Evolutionary conservation across 2,888 invertebrate genomes (phyloP), one percentile per base, ranked within the genome.

Genomic region (Itoplectis maculator): DNA sequence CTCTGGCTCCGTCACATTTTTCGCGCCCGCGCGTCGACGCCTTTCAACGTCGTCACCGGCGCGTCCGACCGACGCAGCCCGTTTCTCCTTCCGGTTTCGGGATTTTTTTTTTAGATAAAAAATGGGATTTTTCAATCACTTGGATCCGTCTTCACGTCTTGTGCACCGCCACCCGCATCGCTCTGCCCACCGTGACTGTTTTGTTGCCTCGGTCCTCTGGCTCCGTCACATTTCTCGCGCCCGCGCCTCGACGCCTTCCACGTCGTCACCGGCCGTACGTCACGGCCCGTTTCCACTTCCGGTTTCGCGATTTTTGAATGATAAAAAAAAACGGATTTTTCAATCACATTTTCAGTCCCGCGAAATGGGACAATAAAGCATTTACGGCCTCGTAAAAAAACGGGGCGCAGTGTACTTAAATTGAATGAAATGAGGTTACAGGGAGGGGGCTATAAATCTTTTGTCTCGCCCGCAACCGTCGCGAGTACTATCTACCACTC

Each of bases 221-320:
- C 29, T 29, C 5, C 29, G 29, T 29, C 29, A 29, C 29, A 29
- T 29, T 29, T 63, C 23, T 73, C 73, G 73, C 61, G 23, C 63
- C 35, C 73, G 37, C 73, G 73, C 61, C 61, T 49, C 73, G 29
- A 29, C 61, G 23, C 29, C 45, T 61, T 72, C 59, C 72, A 59
- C 72, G 59, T 59, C 29, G 29, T 29, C 29, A 29, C 29, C 29
- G 29, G 49, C 73, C 61, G 74, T 65, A 40, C 65, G 51, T 65
- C 74, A 47, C 51, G 74, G 15, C 54, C 74, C 63, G 65, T 74
- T 54, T 65, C 51, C 51, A 65, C 65, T 74, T 74, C 51, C 74
- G 29, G 63, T 20, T 18, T 51, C 23, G 59, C 42, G 54, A 74
- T 11, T 20, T 51, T n/a, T 47, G n/a, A 13, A n/a, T 47, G 47